Base-by-base conservation (phyloP, 2,888 invertebrate genomes). In the Amphimallon solstitiale region DNA sequence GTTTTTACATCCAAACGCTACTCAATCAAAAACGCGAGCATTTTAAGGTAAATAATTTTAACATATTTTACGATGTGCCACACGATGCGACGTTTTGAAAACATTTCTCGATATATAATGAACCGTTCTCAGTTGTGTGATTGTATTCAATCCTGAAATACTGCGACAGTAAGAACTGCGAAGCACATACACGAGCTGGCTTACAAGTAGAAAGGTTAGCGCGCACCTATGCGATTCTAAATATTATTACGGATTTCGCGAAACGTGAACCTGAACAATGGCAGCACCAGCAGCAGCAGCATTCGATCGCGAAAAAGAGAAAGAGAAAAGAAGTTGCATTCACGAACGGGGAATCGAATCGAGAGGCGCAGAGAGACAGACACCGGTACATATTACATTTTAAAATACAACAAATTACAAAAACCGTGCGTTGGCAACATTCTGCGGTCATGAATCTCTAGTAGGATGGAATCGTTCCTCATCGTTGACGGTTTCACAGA, bases 371-470 rank as follows among this genome's bases (percentile, higher is more conserved):
- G 62, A 63, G 21, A 61, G 54, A 64, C 63, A 49, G 61, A 65
- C 67, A 52, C 43, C 62, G 60, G 59, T 67, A 60, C 67, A 67
- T 60, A 66, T 63, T 67, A 67, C 67, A 54, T 63, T 61, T 66
- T 62, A 69, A 68, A 70, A 61, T 68, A 66, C 67, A 70, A 68
- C 69, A 68, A 71, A 73, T 71, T 69, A 69, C 70, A 71, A 71
- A 71, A 71, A 71, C 68, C 70, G 69, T 66, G 66, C 70, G 68
- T 69, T 72, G 70, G 69, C 71, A 71, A 70, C 67, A 68, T 68
- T 68, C 54, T 63, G 68, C 68, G 71, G 65, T 62, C 71, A 71
- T 73, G 73, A 73, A 72, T 73, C 72, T 72, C 70, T 63, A 68
- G 66, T 68, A 68, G 70, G 70, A 72, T 68, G 70, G 66, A 69